Conservation (phyloP, 2,797 vertebrate species). For the Sebastes steindachneri region DNA sequence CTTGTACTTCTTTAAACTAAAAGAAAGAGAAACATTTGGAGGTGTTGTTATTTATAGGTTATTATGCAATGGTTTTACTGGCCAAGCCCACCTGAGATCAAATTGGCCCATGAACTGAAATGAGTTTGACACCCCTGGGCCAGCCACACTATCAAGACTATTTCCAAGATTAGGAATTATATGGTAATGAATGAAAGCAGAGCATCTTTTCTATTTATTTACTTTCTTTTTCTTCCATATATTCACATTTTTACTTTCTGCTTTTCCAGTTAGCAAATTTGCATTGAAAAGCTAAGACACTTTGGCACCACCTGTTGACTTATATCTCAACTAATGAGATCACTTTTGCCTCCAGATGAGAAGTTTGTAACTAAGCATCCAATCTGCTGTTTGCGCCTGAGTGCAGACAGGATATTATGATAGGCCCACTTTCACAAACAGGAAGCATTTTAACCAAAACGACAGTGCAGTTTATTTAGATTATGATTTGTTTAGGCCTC, state of each 20-base stretch:
- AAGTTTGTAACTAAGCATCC: conserved; percentile 59
- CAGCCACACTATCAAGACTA: neutral
- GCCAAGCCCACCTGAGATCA: no score
- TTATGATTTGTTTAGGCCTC: conserved; percentile 68
- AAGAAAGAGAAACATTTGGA: no score
- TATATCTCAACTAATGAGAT: conserved; percentile 4
- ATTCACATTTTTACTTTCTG: neutral
- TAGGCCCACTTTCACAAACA: conserved; percentile 64
- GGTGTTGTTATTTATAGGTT: no score
- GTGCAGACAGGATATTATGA: conserved; percentile 70
- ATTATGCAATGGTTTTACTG: no score
- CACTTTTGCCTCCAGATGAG: neutral
- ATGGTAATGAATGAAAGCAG: neutral
- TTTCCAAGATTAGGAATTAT: neutral
- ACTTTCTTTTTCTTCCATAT: neutral
- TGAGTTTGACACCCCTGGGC: no score
- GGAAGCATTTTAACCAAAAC: conserved; percentile 71
- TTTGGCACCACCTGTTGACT: conserved; percentile 1
- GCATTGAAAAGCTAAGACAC: neutral
- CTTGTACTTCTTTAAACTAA: no score
- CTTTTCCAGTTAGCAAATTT: neutral
- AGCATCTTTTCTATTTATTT: neutral
- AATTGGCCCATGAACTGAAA: no score
- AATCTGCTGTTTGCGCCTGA: conserved; percentile 45
- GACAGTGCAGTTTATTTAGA: conserved; percentile 66